Evolutionary conservation across 1,140 invertebrate genomes (phyloP), one percentile per base, ranked within the genome.

Genomic region (Mylabris phalerata): DNA sequence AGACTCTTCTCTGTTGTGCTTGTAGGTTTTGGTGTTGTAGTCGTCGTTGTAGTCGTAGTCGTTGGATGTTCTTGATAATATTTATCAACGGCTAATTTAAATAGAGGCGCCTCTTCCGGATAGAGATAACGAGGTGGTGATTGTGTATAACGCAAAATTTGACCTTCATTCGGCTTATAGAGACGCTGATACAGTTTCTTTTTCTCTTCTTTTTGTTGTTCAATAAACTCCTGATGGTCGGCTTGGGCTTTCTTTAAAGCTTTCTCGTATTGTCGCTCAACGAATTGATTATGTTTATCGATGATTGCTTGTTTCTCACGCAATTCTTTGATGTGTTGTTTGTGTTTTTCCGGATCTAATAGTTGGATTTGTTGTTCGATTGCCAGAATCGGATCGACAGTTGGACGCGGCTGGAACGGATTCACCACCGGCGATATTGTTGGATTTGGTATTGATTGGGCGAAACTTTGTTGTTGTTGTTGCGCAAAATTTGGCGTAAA

Each of bases 261-360:
- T 66, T 85, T 84, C 66, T 84, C 81, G 61, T 84, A 84, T 66
- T 85, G 82, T 69, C 82, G 84, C 62, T 84, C 80, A 11, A 84
- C 80, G 62, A 84, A 85, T 59, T 84, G 80, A 66, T 84, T 83
- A 60, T 85, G 84, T 68, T 84, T 85, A 63, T 84, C 82, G 59
- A 85, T 85, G 7, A 85, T 78, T 54, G 82, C 77, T 63, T 84
- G 81, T 50, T 83, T 78, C 59, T 84, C 82, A 67, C 80, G 76
- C 11, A 81, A 71, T 65, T 77, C 81, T 58, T 79, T 80, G 7
- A 81, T 63, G 64, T 77, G 77, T 62, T 85, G 79, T 4, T 83
- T 80, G 63, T 86, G 79, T 66, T 85, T 83, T 67, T 85, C 82
- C 39, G 81, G 70, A 61, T 71, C 72, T 42, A 63, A 50, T 40